These are phyloP conservation scores for Poecilia velifera DNA, from an alignment of 2,797 vertebrate species.

Conservation along the genomic window DNA sequence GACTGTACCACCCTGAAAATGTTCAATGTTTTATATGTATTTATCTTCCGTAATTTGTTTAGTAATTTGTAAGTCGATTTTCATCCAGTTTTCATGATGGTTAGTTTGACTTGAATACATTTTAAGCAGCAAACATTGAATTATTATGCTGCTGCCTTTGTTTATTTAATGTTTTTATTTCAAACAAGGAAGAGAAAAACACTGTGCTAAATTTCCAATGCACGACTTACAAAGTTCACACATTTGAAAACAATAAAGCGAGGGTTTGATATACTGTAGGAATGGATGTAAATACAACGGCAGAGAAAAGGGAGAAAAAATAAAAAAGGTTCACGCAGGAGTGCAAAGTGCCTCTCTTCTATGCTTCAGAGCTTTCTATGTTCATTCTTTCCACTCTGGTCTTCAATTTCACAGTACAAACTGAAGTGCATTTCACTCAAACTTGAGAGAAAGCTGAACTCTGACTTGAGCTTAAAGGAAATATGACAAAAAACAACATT, in stretches of 20 bases:
- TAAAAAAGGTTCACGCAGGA: not conserved
- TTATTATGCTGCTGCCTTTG: not conserved
- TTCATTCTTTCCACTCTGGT: constrained; percentile 17
- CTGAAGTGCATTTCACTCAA: constrained; percentile 16
- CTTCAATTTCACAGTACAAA: constrained; percentile 15
- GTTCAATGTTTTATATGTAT: constrained; percentile 11
- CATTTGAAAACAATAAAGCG: constrained; percentile 17
- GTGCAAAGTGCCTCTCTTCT: constrained; percentile 2
- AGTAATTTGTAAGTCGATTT: not conserved
- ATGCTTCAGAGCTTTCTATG: constrained; percentile 21
- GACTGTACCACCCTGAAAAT: constrained; percentile 3
- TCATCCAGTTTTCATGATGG: not conserved
- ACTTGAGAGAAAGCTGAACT: constrained; percentile 39
- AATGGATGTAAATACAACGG: constrained; percentile 27
- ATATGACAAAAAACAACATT: constrained; percentile 21
- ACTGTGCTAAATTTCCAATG: constrained; percentile 45
- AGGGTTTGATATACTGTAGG: constrained; percentile 18
- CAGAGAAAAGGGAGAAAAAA: constrained; percentile 10
- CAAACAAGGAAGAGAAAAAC: not conserved
- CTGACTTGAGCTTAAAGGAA: constrained; percentile 19
- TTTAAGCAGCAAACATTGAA: not conserved
- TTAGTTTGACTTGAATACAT: not conserved
- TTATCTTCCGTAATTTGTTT: not conserved
- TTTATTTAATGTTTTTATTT: not conserved
- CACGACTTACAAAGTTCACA: constrained; percentile 20